Evolutionary conservation across 2,888 invertebrate genomes (phyloP).

Genomic region (Lasioglossum calceatum): DNA sequence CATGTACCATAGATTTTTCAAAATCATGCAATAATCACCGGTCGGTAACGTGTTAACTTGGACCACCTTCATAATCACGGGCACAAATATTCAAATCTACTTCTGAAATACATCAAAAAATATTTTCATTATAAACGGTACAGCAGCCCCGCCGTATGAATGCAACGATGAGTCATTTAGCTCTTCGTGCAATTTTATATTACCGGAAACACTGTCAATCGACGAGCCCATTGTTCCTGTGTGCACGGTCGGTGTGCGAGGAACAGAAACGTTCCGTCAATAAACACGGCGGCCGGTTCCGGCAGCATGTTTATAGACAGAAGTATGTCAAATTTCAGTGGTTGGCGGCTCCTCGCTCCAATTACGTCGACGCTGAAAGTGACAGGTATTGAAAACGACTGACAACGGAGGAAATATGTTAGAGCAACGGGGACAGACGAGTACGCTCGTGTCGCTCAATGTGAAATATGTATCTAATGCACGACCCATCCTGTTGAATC

Average conservation of each 20-base stretch:
- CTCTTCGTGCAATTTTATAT: neutral
- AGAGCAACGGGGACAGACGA: neutral
- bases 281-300: neutral
- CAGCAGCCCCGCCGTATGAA: neutral
- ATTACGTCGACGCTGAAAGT: neutral
- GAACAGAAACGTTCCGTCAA: neutral
- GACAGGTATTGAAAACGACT: constrained; percentile 13
- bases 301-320: neutral
- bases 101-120: too few relatives aligned
- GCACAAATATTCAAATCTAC: too few relatives aligned
- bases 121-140: too few relatives aligned
- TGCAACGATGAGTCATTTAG: neutral
- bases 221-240: neutral
- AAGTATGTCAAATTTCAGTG: constrained; percentile 11
- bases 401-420: neutral
- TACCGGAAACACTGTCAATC: neutral
- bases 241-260: neutral
- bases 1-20: too few relatives aligned
- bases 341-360: neutral
- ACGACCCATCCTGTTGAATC: neutral
- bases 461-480: neutral
- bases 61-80: too few relatives aligned
- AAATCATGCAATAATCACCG: too few relatives aligned
- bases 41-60: too few relatives aligned
- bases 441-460: neutral